A percentile compares a stretch with the other conserved stretches of the same genome.
phyloP scores from a whole-genome alignment of 2,888 invertebrate genomes.

The Artemia sinica region DNA sequence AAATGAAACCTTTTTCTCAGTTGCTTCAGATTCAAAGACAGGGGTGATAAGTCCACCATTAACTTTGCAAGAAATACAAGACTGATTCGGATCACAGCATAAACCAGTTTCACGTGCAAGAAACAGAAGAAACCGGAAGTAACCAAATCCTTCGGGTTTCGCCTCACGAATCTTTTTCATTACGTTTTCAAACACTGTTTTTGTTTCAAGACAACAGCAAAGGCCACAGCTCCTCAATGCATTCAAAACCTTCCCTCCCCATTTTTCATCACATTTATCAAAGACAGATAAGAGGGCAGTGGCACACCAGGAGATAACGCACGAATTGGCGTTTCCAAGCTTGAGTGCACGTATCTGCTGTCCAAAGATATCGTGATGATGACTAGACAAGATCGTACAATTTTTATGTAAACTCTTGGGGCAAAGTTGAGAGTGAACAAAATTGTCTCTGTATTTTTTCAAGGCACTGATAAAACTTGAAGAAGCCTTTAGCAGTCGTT shows the following conservation, averaged over 20 bases:
- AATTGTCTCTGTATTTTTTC: conserved; percentile 3
- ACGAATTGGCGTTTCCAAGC: conserved; percentile 1
- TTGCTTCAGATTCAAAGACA: background rate
- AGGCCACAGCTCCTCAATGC: background rate
- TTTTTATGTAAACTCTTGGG: background rate
- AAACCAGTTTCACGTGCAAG: background rate
- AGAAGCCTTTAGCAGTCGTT: background rate
- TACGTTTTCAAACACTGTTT: background rate
- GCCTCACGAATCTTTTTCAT: background rate
- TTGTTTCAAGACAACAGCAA: conserved; percentile 7
- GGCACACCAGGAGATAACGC: conserved; percentile 1
- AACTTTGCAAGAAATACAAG: background rate
- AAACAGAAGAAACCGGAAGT: conserved; percentile 9
- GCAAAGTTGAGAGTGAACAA: background rate
- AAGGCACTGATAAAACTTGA: background rate
- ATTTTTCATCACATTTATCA: conserved; percentile 9
- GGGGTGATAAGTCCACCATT: background rate
- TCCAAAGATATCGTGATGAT: conserved; percentile 12
- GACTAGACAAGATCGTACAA: background rate
- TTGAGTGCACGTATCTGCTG: background rate
- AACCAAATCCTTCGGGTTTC: background rate
- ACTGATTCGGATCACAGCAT: background rate
- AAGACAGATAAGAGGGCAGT: background rate
- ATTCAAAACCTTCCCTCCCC: background rate
- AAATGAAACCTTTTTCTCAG: background rate